Conservation (phyloP, 2,888 invertebrate species). For the Anthophora plumipes region DNA sequence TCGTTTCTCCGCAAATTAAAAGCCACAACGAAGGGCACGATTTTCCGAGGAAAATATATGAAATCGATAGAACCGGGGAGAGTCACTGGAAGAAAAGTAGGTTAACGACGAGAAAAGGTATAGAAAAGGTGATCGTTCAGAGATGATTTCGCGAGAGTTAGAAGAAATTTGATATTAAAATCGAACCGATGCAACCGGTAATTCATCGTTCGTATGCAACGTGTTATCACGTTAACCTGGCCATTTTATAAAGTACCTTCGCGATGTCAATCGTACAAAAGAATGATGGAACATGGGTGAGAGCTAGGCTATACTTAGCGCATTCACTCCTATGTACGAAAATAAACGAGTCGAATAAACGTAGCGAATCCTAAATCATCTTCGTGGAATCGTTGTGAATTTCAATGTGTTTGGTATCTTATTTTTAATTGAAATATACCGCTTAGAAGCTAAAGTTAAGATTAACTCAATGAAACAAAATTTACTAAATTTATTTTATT, state of each 20-base stretch:
- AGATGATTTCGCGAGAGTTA: not conserved
- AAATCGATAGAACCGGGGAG: not conserved
- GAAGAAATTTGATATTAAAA: slow-evolving; percentile 28
- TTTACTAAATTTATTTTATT: too few relatives aligned
- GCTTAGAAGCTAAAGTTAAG: too few relatives aligned
- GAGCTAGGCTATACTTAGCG: not conserved
- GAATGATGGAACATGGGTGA: not conserved
- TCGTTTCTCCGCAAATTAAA: not conserved
- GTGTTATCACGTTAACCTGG: not conserved
- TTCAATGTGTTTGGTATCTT: not conserved
- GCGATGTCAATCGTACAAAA: slow-evolving; percentile 5
- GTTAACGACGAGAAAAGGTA: not conserved
- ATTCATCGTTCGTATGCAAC: not conserved
- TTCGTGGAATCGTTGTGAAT: not conserved
- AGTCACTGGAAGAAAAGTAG: not conserved
- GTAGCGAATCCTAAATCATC: not conserved
- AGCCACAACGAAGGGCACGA: not conserved
- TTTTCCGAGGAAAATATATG: not conserved
- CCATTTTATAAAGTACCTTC: slow-evolving; percentile 4
- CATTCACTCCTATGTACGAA: slow-evolving; percentile 12
- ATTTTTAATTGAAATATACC: too few relatives aligned
- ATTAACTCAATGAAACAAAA: too few relatives aligned
- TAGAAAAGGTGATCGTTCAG: not conserved
- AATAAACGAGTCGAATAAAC: slow-evolving; percentile 30
- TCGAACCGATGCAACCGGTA: not conserved